A percentile compares a stretch with the other conserved stretches of the same genome.
Evolutionary conservation across 2,888 invertebrate genomes (phyloP).

Genomic region (Andricus quercusramuli): DNA sequence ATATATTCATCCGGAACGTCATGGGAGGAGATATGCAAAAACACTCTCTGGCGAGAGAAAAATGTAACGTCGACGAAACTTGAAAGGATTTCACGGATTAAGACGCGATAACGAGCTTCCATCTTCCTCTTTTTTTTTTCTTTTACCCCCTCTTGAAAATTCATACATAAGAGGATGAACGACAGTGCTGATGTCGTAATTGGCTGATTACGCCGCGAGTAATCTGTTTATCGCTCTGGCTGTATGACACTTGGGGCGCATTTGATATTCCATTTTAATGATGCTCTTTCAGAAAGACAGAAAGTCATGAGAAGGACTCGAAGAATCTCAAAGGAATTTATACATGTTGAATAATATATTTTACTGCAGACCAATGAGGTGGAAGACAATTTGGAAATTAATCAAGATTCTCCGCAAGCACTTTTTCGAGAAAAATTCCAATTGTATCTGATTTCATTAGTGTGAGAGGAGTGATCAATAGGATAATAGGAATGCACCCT

Average conservation of each 20-base stretch:
- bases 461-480: not conserved
- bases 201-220: conserved; percentile 67
- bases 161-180: conserved; percentile 64
- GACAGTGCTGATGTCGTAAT: conserved; percentile 61
- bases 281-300: conserved; percentile 43
- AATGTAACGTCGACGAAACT: conserved; percentile 63
- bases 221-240: conserved; percentile 65
- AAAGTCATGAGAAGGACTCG: conserved; percentile 40
- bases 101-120: conserved; percentile 69
- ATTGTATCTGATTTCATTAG: not conserved
- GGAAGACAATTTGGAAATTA: conserved; percentile 1
- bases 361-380: not conserved
- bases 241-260: conserved; percentile 26
- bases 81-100: conserved; percentile 72
- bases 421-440: not conserved
- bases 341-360: conserved; percentile 16
- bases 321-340: conserved; percentile 38
- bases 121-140: conserved; percentile 8
- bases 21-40: conserved; percentile 7
- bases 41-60: conserved; percentile 53
- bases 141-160: conserved; percentile 61
- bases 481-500: not conserved
- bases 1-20: too few relatives aligned
- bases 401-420: not conserved
- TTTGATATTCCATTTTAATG: conserved; percentile 42